phyloP scores from a whole-genome alignment of 2,113 vertebrate species.

The Phylloscopus trochilus region DNA sequence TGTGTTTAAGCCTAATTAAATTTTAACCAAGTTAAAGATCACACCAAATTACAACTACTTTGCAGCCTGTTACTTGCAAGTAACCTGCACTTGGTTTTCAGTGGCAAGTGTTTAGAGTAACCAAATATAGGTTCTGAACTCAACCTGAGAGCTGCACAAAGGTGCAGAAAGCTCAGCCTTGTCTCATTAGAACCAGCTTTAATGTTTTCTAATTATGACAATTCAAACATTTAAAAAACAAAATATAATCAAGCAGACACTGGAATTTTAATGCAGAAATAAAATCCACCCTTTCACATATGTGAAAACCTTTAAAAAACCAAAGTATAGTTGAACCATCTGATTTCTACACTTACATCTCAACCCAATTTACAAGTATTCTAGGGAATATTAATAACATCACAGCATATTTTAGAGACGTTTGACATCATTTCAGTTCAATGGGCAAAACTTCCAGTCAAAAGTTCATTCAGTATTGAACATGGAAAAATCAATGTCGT shows the following conservation, averaged over 20 bases:
- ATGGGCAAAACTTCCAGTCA: not conserved
- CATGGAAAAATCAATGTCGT: not conserved
- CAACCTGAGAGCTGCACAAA: not conserved
- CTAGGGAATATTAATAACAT: not conserved
- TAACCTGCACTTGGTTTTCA: not conserved
- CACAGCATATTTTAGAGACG: not conserved
- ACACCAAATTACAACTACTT: not conserved
- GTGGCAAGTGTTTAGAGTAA: not conserved
- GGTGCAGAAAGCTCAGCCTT: not conserved
- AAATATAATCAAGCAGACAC: not conserved
- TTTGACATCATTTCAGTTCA: not conserved
- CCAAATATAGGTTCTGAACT: not conserved
- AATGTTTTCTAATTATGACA: not conserved
- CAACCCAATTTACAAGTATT: not conserved
- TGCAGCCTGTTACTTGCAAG: not conserved
- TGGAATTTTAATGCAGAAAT: not conserved
- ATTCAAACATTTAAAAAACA: not conserved
- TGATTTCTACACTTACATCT: not conserved
- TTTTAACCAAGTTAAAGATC: not conserved
- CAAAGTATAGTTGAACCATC: not conserved
- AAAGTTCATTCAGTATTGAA: slow-evolving; percentile 10
- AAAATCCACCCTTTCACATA: not conserved
- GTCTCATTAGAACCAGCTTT: not conserved
- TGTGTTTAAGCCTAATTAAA: not conserved
- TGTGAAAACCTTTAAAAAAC: not conserved